Conservation (phyloP, 1,140 invertebrate genomes). For the Zeugodacus cucurbitae region DNA sequence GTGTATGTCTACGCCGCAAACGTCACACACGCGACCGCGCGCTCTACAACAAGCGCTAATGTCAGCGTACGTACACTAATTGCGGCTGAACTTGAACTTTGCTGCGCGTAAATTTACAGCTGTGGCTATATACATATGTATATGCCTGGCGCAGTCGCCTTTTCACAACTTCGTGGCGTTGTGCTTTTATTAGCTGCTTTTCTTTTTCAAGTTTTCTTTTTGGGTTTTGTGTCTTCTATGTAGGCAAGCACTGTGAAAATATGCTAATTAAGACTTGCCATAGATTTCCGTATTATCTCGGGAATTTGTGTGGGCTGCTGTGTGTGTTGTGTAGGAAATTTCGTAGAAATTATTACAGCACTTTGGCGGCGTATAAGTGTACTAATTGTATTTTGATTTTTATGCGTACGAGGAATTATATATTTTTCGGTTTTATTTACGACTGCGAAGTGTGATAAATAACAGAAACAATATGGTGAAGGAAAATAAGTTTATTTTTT, state of each 20-base stretch:
- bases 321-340: neutral
- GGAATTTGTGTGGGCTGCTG: neutral
- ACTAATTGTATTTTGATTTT: too few species aligned
- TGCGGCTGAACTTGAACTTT: constrained; percentile 37
- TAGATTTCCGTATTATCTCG: neutral
- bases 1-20: neutral
- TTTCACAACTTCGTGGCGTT: neutral
- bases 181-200: neutral
- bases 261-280: neutral
- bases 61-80: neutral
- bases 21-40: neutral
- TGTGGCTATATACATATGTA: neutral
- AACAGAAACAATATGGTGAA: too few species aligned
- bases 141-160: neutral
- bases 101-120: constrained; percentile 9
- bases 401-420: too few species aligned
- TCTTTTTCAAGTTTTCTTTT: neutral
- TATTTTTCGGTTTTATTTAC: too few species aligned
- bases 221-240: neutral
- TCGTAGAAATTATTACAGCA: too few species aligned
- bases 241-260: neutral
- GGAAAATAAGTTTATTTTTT: too few species aligned
- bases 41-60: neutral
- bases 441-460: too few species aligned
- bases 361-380: too few species aligned